These are phyloP conservation scores for Nomada fabriciana DNA, from an alignment of 2,888 invertebrate species.

Conservation along the genomic window DNA sequence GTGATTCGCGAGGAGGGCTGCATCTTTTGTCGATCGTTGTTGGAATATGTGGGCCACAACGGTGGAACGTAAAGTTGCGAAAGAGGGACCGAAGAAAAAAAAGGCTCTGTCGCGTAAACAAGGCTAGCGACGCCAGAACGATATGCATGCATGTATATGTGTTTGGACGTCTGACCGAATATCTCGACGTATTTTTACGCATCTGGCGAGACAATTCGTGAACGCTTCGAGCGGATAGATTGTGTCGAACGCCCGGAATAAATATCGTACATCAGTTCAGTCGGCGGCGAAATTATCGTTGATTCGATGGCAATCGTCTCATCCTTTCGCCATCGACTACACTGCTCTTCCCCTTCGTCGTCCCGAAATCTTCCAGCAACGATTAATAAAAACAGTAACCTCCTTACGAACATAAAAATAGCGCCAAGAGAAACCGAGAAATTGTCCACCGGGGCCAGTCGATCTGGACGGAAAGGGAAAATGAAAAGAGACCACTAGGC, in stretches of 20 bases:
- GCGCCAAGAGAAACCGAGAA: conserved; percentile 12
- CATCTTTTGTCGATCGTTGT: conserved; percentile 42
- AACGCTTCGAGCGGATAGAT: conserved; percentile 26
- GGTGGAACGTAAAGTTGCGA: conserved; percentile 32
- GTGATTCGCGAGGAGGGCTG: neutral
- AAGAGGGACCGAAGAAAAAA: neutral
- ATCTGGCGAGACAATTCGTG: conserved; percentile 29
- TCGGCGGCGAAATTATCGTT: conserved; percentile 9
- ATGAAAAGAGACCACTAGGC: conserved; percentile 64
- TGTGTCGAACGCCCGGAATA: conserved; percentile 40
- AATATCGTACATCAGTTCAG: conserved; percentile 32
- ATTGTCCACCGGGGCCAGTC: conserved; percentile 23
- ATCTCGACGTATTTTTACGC: conserved; percentile 40
- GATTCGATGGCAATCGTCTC: neutral
- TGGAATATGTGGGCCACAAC: conserved; percentile 46
- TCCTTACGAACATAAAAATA: conserved; percentile 37
- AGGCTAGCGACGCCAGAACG: conserved; percentile 5
- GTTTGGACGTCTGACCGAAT: conserved; percentile 26
- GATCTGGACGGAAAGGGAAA: conserved; percentile 7
- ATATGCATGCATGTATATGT: neutral
- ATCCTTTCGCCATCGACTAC: neutral
- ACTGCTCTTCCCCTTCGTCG: conserved; percentile 5
- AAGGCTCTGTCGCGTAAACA: neutral
- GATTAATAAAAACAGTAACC: conserved; percentile 38
- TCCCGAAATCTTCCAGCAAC: conserved; percentile 38